Evolutionary conservation across 2,797 vertebrate species (phyloP), one percentile per base, ranked within the genome.

Genomic region (Neoniphon sammara): DNA sequence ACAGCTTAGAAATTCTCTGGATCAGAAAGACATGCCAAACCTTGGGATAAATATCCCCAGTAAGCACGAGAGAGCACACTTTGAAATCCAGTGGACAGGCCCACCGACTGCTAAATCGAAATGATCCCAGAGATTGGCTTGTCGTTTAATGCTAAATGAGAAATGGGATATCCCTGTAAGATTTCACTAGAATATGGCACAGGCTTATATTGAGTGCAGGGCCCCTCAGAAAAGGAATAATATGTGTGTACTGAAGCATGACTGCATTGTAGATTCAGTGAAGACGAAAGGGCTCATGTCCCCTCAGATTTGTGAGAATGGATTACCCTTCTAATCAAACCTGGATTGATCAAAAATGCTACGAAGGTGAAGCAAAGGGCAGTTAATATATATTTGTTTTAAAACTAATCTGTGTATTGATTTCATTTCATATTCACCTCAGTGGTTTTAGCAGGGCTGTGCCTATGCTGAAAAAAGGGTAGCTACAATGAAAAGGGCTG

Each of bases 131-230:
- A 70, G 53, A 84, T 80, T 20, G 56, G 57, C 76, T 80, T 86
- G 75, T 86, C 80, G 81, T 87, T 88, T 86, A 66, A 60, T 72
- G 73, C 68, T 75, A 81, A 83, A 83, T 90, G 72, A 88, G 77
- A 87, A 87, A 76, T 31, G 59, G 72, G 64, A 82, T 70, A 80
- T 74, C 80, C 53, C 72, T 66, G 76, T 79, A 66, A 72, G 64
- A 83, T 82, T 86, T 75, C 39, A 66, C 57, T 1, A 34, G 54
- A 75, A 71, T 78, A 78, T 63, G 77, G 75, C 67, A 70, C 42
- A 2, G 73, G 21, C 67, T 85, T 66, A 54, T 49, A 69, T 36
- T 34, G 69, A 57, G 7, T 46, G 59, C 59, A 54, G 57, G 63
- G 67, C 39, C 49, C 54, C 73, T 80, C 59, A 59, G 70, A 72